phyloP scores from a whole-genome alignment of 1,140 invertebrate genomes.

The Euwallacea fornicatus region DNA sequence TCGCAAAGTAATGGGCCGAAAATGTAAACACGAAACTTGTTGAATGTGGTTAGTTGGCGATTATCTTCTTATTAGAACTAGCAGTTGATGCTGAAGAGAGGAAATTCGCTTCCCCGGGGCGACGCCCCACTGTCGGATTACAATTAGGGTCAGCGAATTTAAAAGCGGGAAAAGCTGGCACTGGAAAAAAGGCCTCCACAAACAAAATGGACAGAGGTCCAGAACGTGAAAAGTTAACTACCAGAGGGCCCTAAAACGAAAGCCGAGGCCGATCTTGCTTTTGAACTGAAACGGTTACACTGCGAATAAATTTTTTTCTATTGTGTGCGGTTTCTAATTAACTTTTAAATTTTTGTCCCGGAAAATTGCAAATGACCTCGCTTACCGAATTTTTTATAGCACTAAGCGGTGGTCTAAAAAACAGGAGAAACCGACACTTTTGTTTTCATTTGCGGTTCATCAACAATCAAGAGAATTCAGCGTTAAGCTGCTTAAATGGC shows the following conservation, averaged over 20 bases:
- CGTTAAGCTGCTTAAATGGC: no score
- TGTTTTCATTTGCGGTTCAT: no score
- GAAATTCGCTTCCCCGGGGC: no score
- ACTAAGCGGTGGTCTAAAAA: no score
- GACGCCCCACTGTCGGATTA: background rate
- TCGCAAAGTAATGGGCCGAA: background rate
- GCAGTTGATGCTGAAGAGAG: no score
- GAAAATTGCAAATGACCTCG: no score
- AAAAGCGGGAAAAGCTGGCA: background rate
- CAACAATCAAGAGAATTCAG: no score
- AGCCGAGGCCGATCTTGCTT: background rate
- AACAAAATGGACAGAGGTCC: background rate
- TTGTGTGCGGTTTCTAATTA: background rate
- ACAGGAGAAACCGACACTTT: no score
- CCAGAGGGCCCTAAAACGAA: background rate
- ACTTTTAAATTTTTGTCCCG: no score
- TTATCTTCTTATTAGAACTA: no score
- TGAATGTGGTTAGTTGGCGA: no score
- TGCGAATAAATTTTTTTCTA: background rate
- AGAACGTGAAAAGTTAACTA: conserved; percentile 5
- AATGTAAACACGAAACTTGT: background rate
- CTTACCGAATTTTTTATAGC: no score
- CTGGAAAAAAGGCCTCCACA: background rate
- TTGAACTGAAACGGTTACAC: background rate
- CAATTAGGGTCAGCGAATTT: background rate